Evolutionary conservation across 1,140 invertebrate species (phyloP), one percentile per base, ranked within the genome.

Genomic region (Drosophila bipectinata): DNA sequence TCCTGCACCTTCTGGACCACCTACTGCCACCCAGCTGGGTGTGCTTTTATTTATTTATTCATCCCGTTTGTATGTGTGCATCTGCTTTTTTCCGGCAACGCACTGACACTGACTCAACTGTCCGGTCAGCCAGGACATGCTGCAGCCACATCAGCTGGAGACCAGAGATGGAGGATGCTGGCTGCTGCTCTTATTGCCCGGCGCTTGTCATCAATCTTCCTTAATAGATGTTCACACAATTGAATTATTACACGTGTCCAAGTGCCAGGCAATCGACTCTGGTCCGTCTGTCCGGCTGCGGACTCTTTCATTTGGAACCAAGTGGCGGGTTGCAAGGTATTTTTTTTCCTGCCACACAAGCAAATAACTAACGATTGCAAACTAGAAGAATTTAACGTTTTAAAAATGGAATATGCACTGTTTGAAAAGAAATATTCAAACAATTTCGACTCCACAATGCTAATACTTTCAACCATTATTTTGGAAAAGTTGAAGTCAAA

Each of bases 211-310:
- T 88, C 83, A 88, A 88, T 88, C 83, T 88, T 88, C 84, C 84
- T 88, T 88, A 88, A 88, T 88, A 88, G 83, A 88, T 88, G 84
- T 83, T 88, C 83, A 88, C 83, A 88, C 83, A 88, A 88, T 88
- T 88, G 83, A 88, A 88, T 88, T 88, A 88, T 88, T 88, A 88
- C 83, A 87, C 83, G 83, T 87, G 83, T 87, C 83, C 83, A 79
- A 88, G 83, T 88, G 79, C 67, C 84, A 73, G 79, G 79, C 83
- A 75, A 78, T 76, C 76, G 82, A 83, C 79, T 72, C 54, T 30
- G 55, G 53, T 44, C 41, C 26, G 34, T 48, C 45, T 45, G 37
- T 32, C 53, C 9, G 24, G 26, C 24, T 45, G 52, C 39, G 34
- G 56, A 61, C 34, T 37, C 34, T 37, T 37, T 37, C 34, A 37